Base-by-base conservation (phyloP, 2,888 invertebrate genomes). In the Phyllotreta cruciferae region DNA sequence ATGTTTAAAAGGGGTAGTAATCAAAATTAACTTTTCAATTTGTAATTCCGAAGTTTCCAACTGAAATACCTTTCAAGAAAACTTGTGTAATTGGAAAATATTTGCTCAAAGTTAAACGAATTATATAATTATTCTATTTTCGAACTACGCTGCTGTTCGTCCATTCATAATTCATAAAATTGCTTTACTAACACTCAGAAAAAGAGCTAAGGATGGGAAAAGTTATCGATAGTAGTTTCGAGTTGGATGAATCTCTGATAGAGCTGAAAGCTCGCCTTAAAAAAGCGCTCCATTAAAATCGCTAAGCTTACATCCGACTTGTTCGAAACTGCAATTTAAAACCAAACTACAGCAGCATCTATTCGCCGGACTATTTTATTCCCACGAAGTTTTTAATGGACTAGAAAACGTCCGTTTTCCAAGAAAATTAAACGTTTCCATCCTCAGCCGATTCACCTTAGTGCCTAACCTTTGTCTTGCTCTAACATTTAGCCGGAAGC, bases 401-500 rank as follows among this genome's bases (percentile, higher is more conserved):
- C 24, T 4, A 24, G 24, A 24, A 24, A 24, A 24, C n/a, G 24
- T 24, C 24, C 24, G 24, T 24, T 24, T 4, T 24, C 24, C 4
- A 24, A 24, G 24, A 24, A 24, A 24, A 24, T 24, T 24, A 24
- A 24, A 24, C 24, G 24, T 24, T 9, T 56, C 42, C 49, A 34
- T 56, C 50, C n/a, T 58, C 54, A 35, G 38, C 14, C 52, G n/a
- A 24, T 38, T 35, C 56, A 41, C 37, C 14, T 45, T 60, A n/a
- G 66, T 60, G 13, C 56, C 50, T 64, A 55, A 64, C 55, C 36
- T 60, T 52, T 52, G 47, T 70, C 66, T 70, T 69, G 68, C 68
- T 72, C 56, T 74, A 71, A 58, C 75, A 72, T 75, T 73, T 74
- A 77, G 79, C 77, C 78, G 78, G 81, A 73, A 79, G 66, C 60